Evolutionary conservation across 30 jellyfish, hydroid and myxozoan species (phyloP).

Genomic region (Hydractinia echinata): DNA sequence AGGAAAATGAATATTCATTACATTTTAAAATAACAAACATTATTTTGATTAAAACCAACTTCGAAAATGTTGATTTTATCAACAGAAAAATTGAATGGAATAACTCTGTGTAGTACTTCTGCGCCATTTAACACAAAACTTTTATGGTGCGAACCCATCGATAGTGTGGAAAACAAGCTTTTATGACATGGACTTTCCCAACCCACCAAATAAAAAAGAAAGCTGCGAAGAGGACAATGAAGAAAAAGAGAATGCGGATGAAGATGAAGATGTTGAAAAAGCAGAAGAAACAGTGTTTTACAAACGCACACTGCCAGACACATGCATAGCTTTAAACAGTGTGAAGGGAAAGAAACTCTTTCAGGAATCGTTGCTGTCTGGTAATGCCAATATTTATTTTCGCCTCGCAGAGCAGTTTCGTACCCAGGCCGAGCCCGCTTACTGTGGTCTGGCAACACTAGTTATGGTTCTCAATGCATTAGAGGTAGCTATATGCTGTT

Average conservation of each 20-base stretch:
- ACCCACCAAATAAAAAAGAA: not conserved
- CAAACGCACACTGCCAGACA: conserved; percentile 57
- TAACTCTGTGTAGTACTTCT: no score
- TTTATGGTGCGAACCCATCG: no score
- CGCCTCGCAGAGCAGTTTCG: conserved; percentile 77
- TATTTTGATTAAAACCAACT: no score
- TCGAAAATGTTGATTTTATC: no score
- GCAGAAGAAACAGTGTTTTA: conserved; percentile 29
- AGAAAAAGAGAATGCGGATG: not conserved
- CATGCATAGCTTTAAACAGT: conserved; percentile 66
- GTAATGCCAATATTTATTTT: conserved; percentile 66
- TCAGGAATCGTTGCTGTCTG: conserved; percentile 66
- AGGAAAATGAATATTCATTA: no score
- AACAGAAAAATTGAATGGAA: no score
- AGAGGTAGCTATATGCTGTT: conserved; percentile 14
- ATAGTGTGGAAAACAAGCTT: no score
- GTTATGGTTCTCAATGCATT: conserved; percentile 79
- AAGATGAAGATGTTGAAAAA: not conserved
- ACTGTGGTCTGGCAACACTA: conserved; percentile 78
- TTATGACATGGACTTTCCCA: not conserved
- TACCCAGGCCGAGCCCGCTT: conserved; percentile 90
- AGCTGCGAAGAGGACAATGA: not conserved
- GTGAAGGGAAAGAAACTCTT: conserved; percentile 58
- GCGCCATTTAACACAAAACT: no score
- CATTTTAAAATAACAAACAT: no score